Evolutionary conservation across 1,140 invertebrate species (phyloP), one percentile per base, ranked within the genome.

Genomic region (Galleria mellonella): DNA sequence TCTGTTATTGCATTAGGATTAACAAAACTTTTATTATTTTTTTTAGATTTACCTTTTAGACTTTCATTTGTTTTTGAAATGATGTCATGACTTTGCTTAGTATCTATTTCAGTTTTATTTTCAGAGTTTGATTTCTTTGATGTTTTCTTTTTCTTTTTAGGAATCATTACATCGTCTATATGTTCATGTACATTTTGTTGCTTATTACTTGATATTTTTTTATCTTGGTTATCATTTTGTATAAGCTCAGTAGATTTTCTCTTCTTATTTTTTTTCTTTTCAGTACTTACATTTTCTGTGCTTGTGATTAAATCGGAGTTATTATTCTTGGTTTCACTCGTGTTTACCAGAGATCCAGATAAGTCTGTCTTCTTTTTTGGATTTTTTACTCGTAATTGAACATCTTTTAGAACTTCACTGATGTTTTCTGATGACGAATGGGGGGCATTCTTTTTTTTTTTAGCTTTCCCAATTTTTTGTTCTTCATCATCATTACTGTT

Each of bases 1-100:
- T 68, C 53, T 12, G 77, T 82, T 11, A 84, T 59, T 28, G 81
- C 81, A 64, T 84, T 84, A 9, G 74, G 74, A 51, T 84, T 84
- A 0, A 82, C 66, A 33, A 37, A 12, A 17, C 2, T 35, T 28
- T 43, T 39, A 32, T 36, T 12, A 30, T 50, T 28, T 17, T 15
- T 12, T 33, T 42, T 37, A 38, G 5, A 39, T 52, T 43, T 42
- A 23, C 17, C 17, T 23, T 23, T 23, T 2, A 23, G 2, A 23
- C 6, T 23, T 2, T 23, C 17, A 23, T 6, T 23, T 6, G 6
- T 23, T 36, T 42, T 39, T 8, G 32, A 35, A 35, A 2, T 37
- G 8, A 9, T 9, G 9, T 12, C 4, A 14, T 12, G n/a, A 10
- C 0, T 32, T 31, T 42, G 4, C 27, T 13, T 10, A 0, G 14